phyloP scores from a whole-genome alignment of 2,888 invertebrate genomes.

The Troides aeacus region DNA sequence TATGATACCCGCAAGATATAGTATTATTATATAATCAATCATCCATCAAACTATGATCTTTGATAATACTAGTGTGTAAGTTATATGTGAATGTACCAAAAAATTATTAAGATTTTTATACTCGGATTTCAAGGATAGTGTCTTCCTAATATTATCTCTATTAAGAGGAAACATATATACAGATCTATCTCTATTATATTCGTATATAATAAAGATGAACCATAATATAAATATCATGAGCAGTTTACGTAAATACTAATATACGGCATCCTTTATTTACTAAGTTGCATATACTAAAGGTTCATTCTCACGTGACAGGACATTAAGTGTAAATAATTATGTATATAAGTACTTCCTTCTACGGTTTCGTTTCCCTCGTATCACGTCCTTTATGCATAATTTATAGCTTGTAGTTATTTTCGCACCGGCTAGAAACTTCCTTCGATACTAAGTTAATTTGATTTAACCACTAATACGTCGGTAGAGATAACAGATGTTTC shows the following conservation, averaged over 20 bases:
- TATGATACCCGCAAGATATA: neutral
- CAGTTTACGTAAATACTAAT: neutral
- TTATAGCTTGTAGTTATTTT: conserved; percentile 25
- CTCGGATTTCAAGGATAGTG: too few relatives aligned
- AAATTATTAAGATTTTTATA: too few relatives aligned
- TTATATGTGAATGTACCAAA: too few relatives aligned
- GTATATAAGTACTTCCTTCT: conserved; percentile 16
- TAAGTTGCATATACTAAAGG: neutral
- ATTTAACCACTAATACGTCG: neutral
- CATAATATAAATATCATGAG: too few relatives aligned
- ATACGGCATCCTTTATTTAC: neutral
- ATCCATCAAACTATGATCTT: neutral
- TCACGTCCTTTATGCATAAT: conserved; percentile 21
- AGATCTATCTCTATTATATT: too few relatives aligned
- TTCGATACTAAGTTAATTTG: neutral
- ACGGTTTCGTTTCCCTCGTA: conserved; percentile 16
- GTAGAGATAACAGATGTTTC: too few relatives aligned
- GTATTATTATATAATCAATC: neutral
- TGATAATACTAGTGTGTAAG: neutral
- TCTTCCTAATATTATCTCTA: too few relatives aligned
- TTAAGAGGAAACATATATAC: too few relatives aligned
- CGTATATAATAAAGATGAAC: too few relatives aligned
- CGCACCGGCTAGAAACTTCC: conserved; percentile 14
- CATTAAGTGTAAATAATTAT: neutral
- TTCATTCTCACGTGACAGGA: conserved; percentile 1